Evolutionary conservation across 1,140 invertebrate genomes (phyloP), one percentile per base, ranked within the genome.

Genomic region (Brachionus rubens): DNA sequence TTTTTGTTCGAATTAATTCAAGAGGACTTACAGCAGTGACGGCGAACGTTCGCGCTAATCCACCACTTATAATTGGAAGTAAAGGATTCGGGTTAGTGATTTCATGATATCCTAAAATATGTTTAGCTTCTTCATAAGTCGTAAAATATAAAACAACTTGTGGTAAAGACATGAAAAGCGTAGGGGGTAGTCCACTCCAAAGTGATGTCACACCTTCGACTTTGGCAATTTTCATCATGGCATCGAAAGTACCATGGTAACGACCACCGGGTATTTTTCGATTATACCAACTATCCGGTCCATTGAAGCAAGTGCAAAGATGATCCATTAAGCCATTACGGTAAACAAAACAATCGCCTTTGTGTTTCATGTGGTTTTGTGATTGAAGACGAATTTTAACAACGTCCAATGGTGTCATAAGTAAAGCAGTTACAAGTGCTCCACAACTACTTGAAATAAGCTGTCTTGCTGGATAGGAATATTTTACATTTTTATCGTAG

Each of bases 361-460:
- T 46, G 28, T 62, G 36, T 16, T 36, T 59, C 3, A 59, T 5
- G n/a, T 28, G 36, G 12, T 62, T 59, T 26, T 76, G 52, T 50
- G 75, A 46, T 46, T 76, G 75, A 1, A 59, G 40, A 3, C 75
- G 75, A 0, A 76, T 76, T 65, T 59, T 76, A n/a, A 76, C 52
- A 33, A 76, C 75, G 16, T 62, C 54, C 2, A 62, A 40, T 26
- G 54, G 54, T 26, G 75, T 76, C 75, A 76, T 76, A 9, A 67
- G 30, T 19, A 76, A 24, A 19, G 75, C 26, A 43, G 75, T 76
- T 30, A 76, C 24, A 6, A 76, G 12, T 12, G 54, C 75, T 9
- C 75, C 75, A 33, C 24, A 76, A 21, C 54, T 46, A 9, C 33
- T 43, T 9, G 59, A 65, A 43, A 65, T 24, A n/a, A 28, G 36